Base-by-base conservation (phyloP, 2,888 invertebrate species). In the Apamea epomidion region DNA sequence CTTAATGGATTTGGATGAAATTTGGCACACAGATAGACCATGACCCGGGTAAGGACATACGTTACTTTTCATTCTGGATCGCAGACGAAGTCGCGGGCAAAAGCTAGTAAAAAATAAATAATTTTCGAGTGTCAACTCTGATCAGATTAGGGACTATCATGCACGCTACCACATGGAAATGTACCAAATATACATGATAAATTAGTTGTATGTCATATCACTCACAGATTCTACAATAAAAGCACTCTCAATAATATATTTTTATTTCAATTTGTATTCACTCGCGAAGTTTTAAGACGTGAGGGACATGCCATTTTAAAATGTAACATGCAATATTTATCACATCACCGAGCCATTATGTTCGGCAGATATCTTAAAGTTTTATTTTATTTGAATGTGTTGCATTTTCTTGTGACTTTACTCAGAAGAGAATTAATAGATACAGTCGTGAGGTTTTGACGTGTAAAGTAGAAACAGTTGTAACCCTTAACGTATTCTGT, bases 261-360 rank as follows among this genome's bases (percentile, higher is more conserved):
- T 74, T 69, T 68, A 68, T 75, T 76, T 45, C 42, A 45, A 78
- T 70, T 82, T 54, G n/a, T 62, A 78, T 70, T 83, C 68, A 29
- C 60, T 54, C 60, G 32, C 64, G 7, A 54, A 70, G 37, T 54
- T 77, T 76, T 64, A 48, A 76, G 73, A 78, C 71, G 45, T 64
- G 73, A 74, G 79, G 58, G 64, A 77, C 69, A 65, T n/a, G 45
- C 74, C 54, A 76, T 81, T 87, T 80, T 75, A 18, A 62, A 76
- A 60, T 32, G 58, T n/a, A 32, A 48, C 81, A 64, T 79, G 25
- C 60, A 74, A 76, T 80, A 83, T 86, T 81, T 81, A 81, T 81
- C 54, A 75, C 42, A 29, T 74, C 62, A 51, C 68, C 8, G 42
- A 62, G 65, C 29, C 58, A 68, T 79, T 74, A 72, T 67, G 60